These are phyloP conservation scores for Phyto melanocephala DNA, from an alignment of 2,888 invertebrate genomes.

Conservation along the genomic window DNA sequence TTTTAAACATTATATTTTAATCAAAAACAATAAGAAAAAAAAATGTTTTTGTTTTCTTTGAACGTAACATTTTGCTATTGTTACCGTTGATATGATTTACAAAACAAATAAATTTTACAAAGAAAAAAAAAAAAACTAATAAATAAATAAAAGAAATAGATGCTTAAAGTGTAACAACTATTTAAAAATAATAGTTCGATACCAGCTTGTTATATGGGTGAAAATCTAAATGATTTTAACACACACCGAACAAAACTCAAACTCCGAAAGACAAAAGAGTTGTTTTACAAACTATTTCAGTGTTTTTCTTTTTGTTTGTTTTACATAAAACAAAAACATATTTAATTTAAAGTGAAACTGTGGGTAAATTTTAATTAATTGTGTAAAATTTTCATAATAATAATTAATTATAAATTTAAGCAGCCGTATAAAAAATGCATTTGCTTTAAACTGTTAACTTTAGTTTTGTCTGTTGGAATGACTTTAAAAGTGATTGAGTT, in stretches of 20 bases:
- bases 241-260: neutral
- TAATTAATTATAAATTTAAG: constrained; percentile 49
- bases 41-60: neutral
- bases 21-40: neutral
- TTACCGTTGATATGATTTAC: constrained; percentile 54
- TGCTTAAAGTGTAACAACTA: constrained; percentile 49
- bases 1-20: neutral
- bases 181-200: neutral
- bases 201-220: constrained; percentile 21
- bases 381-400: constrained; percentile 33
- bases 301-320: neutral
- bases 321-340: neutral
- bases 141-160: constrained; percentile 5
- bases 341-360: constrained; percentile 67
- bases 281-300: constrained; percentile 19
- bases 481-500: neutral
- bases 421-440: neutral
- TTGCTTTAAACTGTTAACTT: neutral
- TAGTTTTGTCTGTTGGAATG: neutral
- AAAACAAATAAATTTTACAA: constrained; percentile 41
- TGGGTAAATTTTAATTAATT: constrained; percentile 67
- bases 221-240: constrained; percentile 41
- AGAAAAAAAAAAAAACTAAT: constrained; percentile 3
- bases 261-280: neutral
- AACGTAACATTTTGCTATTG: constrained; percentile 9